A percentile compares a stretch with the other conserved stretches of the same genome.
phyloP scores from a whole-genome alignment of 2,888 invertebrate genomes.

The Trachelus stipa region DNA sequence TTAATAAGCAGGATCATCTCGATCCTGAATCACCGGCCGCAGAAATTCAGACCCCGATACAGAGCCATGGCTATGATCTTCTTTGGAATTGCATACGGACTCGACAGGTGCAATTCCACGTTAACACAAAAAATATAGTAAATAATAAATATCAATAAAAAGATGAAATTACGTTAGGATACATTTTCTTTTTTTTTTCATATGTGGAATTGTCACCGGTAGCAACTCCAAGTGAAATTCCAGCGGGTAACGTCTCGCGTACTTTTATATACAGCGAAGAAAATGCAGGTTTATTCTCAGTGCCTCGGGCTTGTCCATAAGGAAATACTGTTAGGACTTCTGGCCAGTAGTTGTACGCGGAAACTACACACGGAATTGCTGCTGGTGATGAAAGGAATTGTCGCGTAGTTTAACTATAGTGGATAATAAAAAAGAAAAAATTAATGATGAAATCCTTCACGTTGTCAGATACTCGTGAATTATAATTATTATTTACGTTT shows the following conservation, averaged over 20 bases:
- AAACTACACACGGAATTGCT: neutral
- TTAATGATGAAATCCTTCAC: neutral
- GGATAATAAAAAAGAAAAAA: neutral
- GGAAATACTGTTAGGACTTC: neutral
- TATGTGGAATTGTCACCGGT: neutral
- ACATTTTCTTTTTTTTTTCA: neutral
- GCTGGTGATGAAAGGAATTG: neutral
- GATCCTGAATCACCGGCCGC: constrained; percentile 60
- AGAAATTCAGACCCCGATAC: constrained; percentile 16
- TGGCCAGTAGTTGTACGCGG: neutral
- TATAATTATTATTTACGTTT: neutral
- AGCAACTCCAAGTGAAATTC: neutral
- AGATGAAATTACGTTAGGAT: neutral
- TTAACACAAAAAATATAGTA: neutral
- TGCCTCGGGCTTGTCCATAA: neutral
- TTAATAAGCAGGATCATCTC: constrained; percentile 65
- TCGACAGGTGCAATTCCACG: neutral
- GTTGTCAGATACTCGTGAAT: neutral
- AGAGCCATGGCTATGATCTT: neutral
- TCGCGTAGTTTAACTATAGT: neutral
- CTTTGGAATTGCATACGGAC: neutral
- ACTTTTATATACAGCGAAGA: neutral
- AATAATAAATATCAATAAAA: neutral
- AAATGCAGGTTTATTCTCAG: neutral
- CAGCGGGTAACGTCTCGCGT: neutral